A percentile compares a stretch with the other conserved stretches of the same genome.
phyloP scores from a whole-genome alignment of 2,113 vertebrate genomes.

The Vicugna pacos region DNA sequence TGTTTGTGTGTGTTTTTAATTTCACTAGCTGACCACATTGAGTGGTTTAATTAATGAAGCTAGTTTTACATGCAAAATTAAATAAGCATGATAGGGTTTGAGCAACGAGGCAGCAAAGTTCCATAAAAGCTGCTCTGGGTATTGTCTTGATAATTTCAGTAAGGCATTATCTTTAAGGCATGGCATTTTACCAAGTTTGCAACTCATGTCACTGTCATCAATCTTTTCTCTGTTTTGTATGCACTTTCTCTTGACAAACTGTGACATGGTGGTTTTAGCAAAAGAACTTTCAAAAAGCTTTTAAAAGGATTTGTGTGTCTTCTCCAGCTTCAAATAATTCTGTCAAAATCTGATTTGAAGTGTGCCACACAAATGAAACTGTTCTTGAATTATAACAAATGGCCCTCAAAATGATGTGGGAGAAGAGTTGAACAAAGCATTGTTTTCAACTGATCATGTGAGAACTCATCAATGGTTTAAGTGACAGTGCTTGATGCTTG shows the following conservation, averaged over 20 bases:
- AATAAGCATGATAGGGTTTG: neutral
- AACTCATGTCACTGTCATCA: constrained; percentile 29
- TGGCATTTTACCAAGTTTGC: constrained; percentile 43
- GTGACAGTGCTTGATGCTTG: neutral
- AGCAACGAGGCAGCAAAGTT: neutral
- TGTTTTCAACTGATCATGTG: neutral
- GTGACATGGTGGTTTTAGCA: neutral
- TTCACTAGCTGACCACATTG: neutral
- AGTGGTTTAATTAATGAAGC: neutral
- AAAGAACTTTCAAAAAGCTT: constrained; percentile 23
- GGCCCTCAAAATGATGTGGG: neutral
- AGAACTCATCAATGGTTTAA: neutral
- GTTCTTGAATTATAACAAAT: constrained; percentile 42
- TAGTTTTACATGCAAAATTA: neutral
- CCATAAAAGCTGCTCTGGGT: neutral
- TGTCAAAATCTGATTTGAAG: constrained; percentile 40
- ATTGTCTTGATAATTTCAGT: constrained; percentile 35
- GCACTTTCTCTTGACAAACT: neutral
- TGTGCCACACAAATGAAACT: neutral
- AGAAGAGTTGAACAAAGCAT: neutral
- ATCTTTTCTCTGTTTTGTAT: constrained; percentile 23
- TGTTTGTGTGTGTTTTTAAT: neutral
- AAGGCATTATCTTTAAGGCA: neutral
- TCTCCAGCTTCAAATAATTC: neutral
- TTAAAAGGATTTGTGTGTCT: neutral